phyloP scores from a whole-genome alignment of 1,140 invertebrate species.

The Lepidurus couesii region DNA sequence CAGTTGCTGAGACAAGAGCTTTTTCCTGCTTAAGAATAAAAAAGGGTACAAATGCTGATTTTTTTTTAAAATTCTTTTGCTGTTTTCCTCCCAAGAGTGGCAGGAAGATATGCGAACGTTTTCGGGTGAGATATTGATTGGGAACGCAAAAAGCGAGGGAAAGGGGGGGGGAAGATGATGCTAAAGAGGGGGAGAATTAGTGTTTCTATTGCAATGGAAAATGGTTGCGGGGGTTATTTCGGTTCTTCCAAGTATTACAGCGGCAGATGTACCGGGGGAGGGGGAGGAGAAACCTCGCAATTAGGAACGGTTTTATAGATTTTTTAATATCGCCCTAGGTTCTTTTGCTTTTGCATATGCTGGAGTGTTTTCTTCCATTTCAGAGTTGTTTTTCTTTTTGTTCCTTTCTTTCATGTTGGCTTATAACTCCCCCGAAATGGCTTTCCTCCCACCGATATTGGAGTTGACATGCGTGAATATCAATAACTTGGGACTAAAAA shows the following conservation, averaged over 20 bases:
- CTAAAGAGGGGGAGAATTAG: not conserved
- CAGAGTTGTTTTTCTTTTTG: not conserved
- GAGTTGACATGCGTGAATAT: not conserved
- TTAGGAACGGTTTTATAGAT: conserved; percentile 16
- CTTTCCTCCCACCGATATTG: not conserved
- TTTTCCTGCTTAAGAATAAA: too few species aligned
- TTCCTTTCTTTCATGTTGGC: not conserved
- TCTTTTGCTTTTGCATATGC: not conserved
- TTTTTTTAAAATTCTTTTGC: not conserved
- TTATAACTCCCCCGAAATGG: not conserved
- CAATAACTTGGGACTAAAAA: not conserved
- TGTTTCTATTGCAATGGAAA: not conserved
- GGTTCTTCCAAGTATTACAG: not conserved
- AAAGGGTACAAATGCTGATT: not conserved
- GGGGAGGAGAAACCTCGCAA: not conserved
- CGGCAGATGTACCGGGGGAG: not conserved
- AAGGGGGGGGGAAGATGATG: not conserved
- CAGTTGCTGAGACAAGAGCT: not conserved
- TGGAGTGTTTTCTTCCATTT: not conserved
- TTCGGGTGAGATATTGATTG: not conserved
- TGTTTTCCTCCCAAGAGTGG: not conserved
- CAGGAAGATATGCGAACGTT: not conserved
- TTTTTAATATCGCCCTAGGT: not conserved
- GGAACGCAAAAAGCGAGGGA: not conserved
- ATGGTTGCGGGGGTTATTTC: not conserved